Conservation (phyloP, 2,113 vertebrate species). For the Malurus elegans region DNA sequence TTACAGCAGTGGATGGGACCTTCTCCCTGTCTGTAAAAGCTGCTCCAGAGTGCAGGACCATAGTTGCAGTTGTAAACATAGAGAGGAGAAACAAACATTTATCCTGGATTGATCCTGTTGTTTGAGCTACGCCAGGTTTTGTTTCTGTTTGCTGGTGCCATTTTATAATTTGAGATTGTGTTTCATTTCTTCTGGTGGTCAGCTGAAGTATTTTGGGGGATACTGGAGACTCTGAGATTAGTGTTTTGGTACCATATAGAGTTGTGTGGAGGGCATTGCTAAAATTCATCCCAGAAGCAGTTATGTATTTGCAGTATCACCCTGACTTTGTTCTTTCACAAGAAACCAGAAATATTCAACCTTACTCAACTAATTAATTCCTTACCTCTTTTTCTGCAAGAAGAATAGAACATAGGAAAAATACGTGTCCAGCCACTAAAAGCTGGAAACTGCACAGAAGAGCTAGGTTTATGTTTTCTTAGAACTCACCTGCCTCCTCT, state of each 20-base stretch:
- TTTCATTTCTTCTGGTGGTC: background rate
- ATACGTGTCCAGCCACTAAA: background rate
- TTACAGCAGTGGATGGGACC: background rate
- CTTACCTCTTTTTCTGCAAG: background rate
- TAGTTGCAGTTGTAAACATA: background rate
- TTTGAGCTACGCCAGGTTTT: background rate
- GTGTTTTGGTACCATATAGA: background rate
- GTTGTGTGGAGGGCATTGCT: background rate
- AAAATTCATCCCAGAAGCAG: background rate
- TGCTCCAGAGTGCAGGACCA: background rate
- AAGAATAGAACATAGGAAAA: background rate
- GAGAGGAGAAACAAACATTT: background rate
- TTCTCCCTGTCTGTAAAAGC: background rate
- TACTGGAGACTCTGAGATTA: background rate
- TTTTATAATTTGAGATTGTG: background rate
- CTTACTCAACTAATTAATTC: background rate
- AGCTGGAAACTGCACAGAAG: background rate
- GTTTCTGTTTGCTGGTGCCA: background rate
- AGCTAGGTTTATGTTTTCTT: slow-evolving; percentile 49
- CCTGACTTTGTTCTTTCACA: background rate
- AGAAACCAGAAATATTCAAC: background rate
- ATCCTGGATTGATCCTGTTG: background rate
- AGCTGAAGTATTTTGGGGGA: background rate
- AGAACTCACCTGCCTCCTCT: slow-evolving; percentile 29
- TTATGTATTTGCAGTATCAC: background rate